Evolutionary conservation across 2,888 invertebrate genomes (phyloP), one percentile per base, ranked within the genome.

Genomic region (Stegana nigrithorax): DNA sequence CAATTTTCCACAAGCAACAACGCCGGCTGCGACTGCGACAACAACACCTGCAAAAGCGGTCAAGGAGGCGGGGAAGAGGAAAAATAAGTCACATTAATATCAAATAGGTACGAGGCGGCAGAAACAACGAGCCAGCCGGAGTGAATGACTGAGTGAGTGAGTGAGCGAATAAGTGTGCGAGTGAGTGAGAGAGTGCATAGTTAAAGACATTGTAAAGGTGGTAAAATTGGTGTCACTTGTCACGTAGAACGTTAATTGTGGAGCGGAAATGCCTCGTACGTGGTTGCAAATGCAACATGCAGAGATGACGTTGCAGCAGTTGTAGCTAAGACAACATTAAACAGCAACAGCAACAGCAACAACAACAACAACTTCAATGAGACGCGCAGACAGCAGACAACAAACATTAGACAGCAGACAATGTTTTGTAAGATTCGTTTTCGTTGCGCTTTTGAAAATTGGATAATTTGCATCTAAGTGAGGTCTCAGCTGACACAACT

Each of bases 211-310:
- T 67, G 72, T 66, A 72, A 68, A 80, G 81, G 80, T 80, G 80
- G 78, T 80, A 81, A 80, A 80, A 81, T 78, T 80, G 78, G 81
- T 80, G 80, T 81, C 81, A 80, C 81, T 78, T 81, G 80, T 77
- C 80, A 77, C 80, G 78, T 81, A 74, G 76, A 75, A 79, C 73
- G 78, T 74, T 79, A 79, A 80, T 81, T 79, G 75, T 74, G 73
- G 75, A 73, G 73, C 75, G 78, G 78, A 75, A 78, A 73, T 70
- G 74, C 69, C 69, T 19, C 45, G 44, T 23, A 53, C 51, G 57
- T 14, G 62, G 57, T 47, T 51, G 60, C 32, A 21, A 56, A 21
- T 26, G 14, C 25, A 4, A 19, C 2, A n/a, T 36, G n/a, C 4
- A 4, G 3, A 36, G 3, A 7, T 36, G n/a, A 1, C 4, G n/a